Evolutionary conservation across 2,888 invertebrate genomes (phyloP), one percentile per base, ranked within the genome.

Genomic region (Abrostola triplasia): DNA sequence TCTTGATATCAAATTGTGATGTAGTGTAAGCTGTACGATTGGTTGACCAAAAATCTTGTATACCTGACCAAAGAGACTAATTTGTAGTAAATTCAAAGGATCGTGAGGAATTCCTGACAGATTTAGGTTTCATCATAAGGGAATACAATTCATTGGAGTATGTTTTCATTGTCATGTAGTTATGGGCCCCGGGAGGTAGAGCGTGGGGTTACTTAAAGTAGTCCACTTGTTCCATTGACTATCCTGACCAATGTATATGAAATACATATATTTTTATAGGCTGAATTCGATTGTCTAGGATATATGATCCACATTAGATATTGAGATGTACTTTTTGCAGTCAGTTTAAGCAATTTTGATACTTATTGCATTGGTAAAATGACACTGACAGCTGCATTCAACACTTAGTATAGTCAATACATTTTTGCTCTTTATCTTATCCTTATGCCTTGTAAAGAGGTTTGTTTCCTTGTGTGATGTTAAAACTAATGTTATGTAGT

Each of bases 1-100:
- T 69, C 54, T 68, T 62, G 56, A 60, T 68, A 68, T 77, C 58
- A 50, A 77, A 71, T 73, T 81, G 77, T 78, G 80, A 77, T 77
- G 73, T 80, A 75, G 74, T 70, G 54, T 73, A 56, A 76, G 70
- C 67, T 59, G 54, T 58, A 52, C 59, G 37, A 53, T 41, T 41
- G 37, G 42, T 47, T 51, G 35, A 13, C 44, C 7, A 10, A 44
- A 55, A 24, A 56, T 11, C 10, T 47, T 47, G 44, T 13, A 55
- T 37, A 9, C 9, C 36, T 36, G 12, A 47, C 55, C 55, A 55
- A 55, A 55, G 51, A 51, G 44, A 36, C 41, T 56, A 44, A 36
- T 5, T 12, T 36, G 2, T 6, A 13, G 5, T 40, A 42, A 11
- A 36, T 41, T 6, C 5, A 9, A n/a, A 41, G 40, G 7, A 8